These are phyloP conservation scores for Bujurquina vittata DNA, from an alignment of 2,113 vertebrate species.

Conservation along the genomic window DNA sequence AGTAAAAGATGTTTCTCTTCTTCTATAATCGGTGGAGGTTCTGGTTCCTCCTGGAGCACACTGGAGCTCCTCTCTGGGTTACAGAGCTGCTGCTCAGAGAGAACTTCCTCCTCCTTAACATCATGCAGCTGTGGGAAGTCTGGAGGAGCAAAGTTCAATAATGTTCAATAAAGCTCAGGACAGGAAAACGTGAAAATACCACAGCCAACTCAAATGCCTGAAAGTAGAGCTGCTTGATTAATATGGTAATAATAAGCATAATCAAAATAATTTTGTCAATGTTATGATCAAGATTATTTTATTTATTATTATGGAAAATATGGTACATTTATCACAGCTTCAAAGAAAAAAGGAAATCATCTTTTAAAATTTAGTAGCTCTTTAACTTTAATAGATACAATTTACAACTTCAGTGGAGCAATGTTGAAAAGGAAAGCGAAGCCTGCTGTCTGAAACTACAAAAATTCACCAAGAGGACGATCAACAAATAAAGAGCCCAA, in stretches of 20 bases:
- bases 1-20: background rate
- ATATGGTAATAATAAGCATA: too few relatives aligned
- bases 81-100: background rate
- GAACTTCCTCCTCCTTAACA: background rate
- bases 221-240: background rate
- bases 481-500: too few relatives aligned
- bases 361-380: background rate
- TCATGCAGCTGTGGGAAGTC: background rate
- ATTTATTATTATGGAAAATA: background rate
- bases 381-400: background rate
- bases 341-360: background rate
- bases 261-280: background rate
- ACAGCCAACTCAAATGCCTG: background rate
- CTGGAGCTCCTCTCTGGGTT: background rate
- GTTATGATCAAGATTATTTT: background rate
- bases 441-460: too few relatives aligned
- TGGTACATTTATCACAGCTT: background rate
- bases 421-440: too few relatives aligned
- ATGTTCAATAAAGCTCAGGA: too few relatives aligned
- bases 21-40: background rate
- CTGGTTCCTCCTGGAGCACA: background rate
- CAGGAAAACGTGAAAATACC: background rate
- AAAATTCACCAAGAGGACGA: too few relatives aligned
- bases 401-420: too few relatives aligned
- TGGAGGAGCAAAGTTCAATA: background rate